Evolutionary conservation across 2,113 vertebrate species (phyloP).

Genomic region (Podarcis muralis): DNA sequence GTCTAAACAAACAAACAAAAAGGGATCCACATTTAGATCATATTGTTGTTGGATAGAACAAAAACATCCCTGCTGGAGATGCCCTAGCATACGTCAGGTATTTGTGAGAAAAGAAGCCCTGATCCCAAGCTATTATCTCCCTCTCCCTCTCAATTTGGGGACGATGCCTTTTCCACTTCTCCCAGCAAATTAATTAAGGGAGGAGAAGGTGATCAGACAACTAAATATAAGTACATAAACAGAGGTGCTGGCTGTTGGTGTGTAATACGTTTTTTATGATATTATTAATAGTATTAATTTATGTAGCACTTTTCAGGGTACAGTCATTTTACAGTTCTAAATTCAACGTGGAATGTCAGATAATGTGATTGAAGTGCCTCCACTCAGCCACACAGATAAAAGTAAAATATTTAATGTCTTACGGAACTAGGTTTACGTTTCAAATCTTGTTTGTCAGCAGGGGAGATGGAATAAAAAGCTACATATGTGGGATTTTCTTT

Average conservation of each 20-base stretch:
- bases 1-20: neutral
- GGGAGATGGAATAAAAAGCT: neutral
- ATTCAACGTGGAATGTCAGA: neutral
- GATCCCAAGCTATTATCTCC: neutral
- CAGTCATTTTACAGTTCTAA: neutral
- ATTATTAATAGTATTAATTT: too few species aligned
- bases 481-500: neutral
- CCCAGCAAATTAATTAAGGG: neutral
- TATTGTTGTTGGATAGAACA: neutral
- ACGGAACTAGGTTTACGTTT: neutral
- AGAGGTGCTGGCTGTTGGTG: neutral
- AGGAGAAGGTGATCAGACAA: neutral
- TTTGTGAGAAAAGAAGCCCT: neutral
- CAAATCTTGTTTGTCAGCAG: neutral
- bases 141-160: neutral
- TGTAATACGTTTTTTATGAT: too few species aligned
- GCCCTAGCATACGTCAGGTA: neutral
- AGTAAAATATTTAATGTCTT: conserved; percentile 2
- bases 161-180: neutral
- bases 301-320: neutral
- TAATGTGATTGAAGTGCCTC: neutral
- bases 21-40: neutral
- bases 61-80: neutral
- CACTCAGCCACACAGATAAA: neutral
- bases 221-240: neutral